Evolutionary conservation across 2,888 invertebrate genomes (phyloP).

Genomic region (Linnaemya vulpina): DNA sequence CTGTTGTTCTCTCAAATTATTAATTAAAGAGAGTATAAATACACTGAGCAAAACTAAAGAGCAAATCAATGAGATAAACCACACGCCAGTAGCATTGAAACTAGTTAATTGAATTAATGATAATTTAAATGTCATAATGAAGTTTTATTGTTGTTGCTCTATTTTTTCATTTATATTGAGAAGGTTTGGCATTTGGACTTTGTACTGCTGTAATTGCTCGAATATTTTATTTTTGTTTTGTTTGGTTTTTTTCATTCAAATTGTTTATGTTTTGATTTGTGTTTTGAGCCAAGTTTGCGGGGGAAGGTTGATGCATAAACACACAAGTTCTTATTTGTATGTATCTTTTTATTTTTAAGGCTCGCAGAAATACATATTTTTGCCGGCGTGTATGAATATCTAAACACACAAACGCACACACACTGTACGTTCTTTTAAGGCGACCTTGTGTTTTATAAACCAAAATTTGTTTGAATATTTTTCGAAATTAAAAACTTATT

Average conservation of each 20-base stretch:
- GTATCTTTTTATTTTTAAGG: not conserved
- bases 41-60: not conserved
- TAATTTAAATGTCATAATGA: conserved; percentile 2
- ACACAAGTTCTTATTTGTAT: too few species aligned
- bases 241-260: too few species aligned
- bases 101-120: not conserved
- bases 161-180: not conserved
- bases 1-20: not conserved
- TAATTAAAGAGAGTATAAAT: not conserved
- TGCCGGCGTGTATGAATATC: not conserved
- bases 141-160: not conserved
- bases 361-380: not conserved
- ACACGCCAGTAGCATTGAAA: not conserved
- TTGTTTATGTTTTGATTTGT: not conserved
- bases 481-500: too few species aligned
- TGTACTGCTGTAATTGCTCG: not conserved
- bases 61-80: not conserved
- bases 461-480: too few species aligned
- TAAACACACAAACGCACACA: too few species aligned
- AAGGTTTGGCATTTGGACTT: not conserved
- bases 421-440: too few species aligned
- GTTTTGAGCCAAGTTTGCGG: not conserved
- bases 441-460: too few species aligned
- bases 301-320: not conserved
- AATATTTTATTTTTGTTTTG: not conserved